Base-by-base conservation (phyloP, 2,797 vertebrate genomes). In the Pseudochromis fuscus region DNA sequence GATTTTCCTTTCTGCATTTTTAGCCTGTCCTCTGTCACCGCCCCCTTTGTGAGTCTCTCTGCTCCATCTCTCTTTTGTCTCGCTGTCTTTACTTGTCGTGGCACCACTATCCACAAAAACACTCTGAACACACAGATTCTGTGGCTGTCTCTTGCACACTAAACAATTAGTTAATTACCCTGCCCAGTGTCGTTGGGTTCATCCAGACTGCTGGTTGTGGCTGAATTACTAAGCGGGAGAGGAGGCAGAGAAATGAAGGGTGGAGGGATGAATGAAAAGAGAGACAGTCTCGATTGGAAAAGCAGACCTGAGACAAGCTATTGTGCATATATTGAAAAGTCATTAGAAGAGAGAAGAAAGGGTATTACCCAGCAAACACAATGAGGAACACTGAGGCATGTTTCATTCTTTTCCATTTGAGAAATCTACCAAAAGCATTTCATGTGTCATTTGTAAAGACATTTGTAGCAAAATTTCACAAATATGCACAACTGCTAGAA, bases 161-260 rank as follows among this genome's bases (percentile, higher is more conserved):
- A 46, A 81, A 76, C 74, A 85, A 61, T 82, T 77, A 64, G 66
- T 69, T 84, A 85, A 88, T 82, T 78, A 77, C 77, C 67, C 56
- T 27, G 64, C 67, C 51, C 44, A 10, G 77, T 79, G 81, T 83
- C 28, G 19, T 21, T 12, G 70, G 66, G 79, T 87, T 85, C 77
- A 67, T 65, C 77, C 51, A 50, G 42, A 49, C 70, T 55, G 57
- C 64, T 75, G 49, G 58, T 68, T 62, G 83, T 74, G 58, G 53
- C 42, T 71, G 67, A 66, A 74, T 69, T 42, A 67, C 40, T 25
- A 37, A 66, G 24, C 44, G 18, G 44, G 25, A 62, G 50, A 46
- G n/a, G 38, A 68, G 28, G 21, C 9, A 27, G 51, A 53, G 24
- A 24, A 42, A 35, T 24, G 42, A 62, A 33, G 58, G 55, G 31